A percentile compares a stretch with the other conserved stretches of the same genome.
Evolutionary conservation across 2,888 invertebrate species (phyloP).

Genomic region (Macrophya alboannulata): DNA sequence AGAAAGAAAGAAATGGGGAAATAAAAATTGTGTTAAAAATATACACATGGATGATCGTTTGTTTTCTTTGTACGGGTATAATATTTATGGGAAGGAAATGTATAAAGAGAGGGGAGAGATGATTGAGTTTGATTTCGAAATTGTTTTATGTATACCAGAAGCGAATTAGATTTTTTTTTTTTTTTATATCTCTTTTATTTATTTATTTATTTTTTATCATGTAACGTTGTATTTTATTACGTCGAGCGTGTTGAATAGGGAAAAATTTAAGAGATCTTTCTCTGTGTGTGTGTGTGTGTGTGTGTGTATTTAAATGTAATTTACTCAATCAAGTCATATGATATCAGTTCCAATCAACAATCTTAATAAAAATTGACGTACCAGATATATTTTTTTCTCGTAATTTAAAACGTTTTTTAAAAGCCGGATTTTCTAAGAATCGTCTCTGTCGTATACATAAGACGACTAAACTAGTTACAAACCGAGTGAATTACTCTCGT

Average conservation of each 20-base stretch:
- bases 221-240: background rate
- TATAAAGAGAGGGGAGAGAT: background rate
- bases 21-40: background rate
- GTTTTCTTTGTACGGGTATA: background rate
- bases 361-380: background rate
- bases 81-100: background rate
- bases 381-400: no score
- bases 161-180: background rate
- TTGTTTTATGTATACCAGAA: background rate
- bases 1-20: background rate
- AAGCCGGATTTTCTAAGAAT: background rate
- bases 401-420: background rate
- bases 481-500: conserved; percentile 2
- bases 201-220: background rate
- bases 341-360: background rate
- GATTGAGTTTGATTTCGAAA: background rate
- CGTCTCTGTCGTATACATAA: background rate
- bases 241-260: background rate
- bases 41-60: background rate
- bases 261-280: background rate
- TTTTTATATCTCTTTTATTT: no score
- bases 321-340: background rate
- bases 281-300: no score
- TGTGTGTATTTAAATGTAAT: no score
- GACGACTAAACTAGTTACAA: background rate